Conservation (phyloP, 2,888 invertebrate species). For the Bombylius discolor region DNA sequence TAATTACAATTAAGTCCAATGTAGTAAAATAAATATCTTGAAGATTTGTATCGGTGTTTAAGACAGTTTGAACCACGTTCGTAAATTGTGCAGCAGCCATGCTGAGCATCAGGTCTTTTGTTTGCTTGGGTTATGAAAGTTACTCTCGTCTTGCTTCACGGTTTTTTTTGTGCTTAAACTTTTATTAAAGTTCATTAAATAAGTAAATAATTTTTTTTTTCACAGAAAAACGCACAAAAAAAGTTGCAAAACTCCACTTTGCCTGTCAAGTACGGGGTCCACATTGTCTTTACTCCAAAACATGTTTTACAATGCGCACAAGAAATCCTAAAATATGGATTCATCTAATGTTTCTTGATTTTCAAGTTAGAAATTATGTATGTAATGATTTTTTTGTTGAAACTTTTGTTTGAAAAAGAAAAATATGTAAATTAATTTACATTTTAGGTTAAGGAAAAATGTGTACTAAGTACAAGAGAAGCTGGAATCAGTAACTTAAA, state of each 20-base stretch:
- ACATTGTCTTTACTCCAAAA: conserved; percentile 75
- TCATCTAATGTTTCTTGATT: conserved; percentile 88
- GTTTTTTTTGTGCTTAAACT: not conserved
- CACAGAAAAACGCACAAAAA: conserved; percentile 66
- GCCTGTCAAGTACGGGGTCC: conserved; percentile 72
- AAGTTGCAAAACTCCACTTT: conserved; percentile 77
- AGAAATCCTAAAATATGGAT: conserved; percentile 83
- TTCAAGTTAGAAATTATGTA: conserved; percentile 49
- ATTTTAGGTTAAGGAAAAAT: conserved; percentile 52
- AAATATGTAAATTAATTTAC: not conserved
- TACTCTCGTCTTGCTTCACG: no score
- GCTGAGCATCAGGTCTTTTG: no score
- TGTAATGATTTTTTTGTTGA: conserved; percentile 11
- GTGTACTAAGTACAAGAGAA: conserved; percentile 68
- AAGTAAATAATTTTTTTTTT: conserved; percentile 14
- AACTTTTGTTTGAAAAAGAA: not conserved
- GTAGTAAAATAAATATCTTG: no score
- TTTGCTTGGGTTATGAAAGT: no score
- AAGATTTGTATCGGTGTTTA: no score
- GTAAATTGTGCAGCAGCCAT: no score
- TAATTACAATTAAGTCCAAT: no score
- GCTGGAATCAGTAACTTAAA: conserved; percentile 71
- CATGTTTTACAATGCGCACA: conserved; percentile 64
- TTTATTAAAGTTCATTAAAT: no score
- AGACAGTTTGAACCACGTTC: no score